Conservation (phyloP, 2,797 vertebrate genomes). For the Chloroceryle amazona region DNA sequence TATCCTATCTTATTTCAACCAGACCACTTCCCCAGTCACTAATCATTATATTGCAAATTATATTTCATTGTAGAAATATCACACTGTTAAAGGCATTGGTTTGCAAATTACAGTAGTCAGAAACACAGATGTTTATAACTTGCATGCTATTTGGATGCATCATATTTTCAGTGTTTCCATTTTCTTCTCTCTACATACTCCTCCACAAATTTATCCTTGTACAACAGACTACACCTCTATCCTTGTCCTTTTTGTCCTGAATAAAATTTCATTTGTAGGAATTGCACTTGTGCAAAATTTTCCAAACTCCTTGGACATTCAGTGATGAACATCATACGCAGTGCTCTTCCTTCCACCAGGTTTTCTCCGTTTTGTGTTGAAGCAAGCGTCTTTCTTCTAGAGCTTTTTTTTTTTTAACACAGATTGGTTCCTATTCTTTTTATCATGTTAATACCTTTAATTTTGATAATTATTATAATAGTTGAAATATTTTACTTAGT, state of each 20-base stretch:
- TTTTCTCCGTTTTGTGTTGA: background rate
- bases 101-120: background rate
- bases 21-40: background rate
- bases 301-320: background rate
- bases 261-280: background rate
- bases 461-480: background rate
- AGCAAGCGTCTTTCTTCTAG: background rate
- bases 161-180: background rate
- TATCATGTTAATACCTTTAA: background rate
- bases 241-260: background rate
- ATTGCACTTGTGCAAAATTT: background rate
- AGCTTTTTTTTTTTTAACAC: background rate
- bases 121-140: background rate
- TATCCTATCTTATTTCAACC: conserved; percentile 13
- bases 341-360: background rate
- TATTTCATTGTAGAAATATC: conserved; percentile 25
- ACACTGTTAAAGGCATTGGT: background rate
- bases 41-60: background rate
- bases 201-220: background rate
- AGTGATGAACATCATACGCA: background rate
- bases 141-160: background rate
- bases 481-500: background rate
- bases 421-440: background rate
- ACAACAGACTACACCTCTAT: background rate
- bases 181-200: background rate